Evolutionary conservation across 30 jellyfish, hydroid and myxozoan genomes (phyloP).

Genomic region (Sanderia malayensis): DNA sequence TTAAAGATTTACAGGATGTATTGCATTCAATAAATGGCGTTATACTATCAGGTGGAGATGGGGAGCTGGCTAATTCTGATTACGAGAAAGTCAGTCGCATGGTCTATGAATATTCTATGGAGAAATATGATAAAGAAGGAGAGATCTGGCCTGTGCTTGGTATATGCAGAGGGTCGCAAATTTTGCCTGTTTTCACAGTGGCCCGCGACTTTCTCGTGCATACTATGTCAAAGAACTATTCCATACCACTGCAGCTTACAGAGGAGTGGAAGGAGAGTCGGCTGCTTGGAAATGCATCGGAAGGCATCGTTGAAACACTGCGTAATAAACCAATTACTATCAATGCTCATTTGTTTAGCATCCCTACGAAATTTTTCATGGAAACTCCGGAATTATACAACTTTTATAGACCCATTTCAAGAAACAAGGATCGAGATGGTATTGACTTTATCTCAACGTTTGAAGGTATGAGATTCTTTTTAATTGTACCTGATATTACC

Average conservation of each 20-base stretch:
- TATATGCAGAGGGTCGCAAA: constrained; percentile 94
- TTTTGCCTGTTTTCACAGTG: constrained; percentile 65
- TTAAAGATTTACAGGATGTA: constrained; percentile 36
- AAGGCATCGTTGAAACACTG: constrained; percentile 59
- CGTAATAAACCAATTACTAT: constrained; percentile 69
- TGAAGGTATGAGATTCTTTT: constrained; percentile 99
- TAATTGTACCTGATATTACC: no score
- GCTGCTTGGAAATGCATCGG: constrained; percentile 82
- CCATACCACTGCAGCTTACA: constrained; percentile 67
- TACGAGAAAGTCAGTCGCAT: constrained; percentile 65
- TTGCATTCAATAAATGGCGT: constrained; percentile 74
- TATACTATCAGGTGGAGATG: constrained; percentile 87
- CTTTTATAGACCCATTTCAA: constrained; percentile 62
- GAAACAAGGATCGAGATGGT: constrained; percentile 82
- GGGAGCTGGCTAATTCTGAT: constrained; percentile 80
- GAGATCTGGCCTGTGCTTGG: constrained; percentile 86
- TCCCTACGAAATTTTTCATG: constrained; percentile 48
- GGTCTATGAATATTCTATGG: constrained; percentile 50
- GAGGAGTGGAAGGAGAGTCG: constrained; percentile 68
- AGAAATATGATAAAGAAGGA: constrained; percentile 64
- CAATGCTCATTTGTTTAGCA: constrained; percentile 77
- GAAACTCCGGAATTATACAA: constrained; percentile 36
- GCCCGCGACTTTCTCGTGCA: constrained; percentile 48
- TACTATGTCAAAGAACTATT: constrained; percentile 60
- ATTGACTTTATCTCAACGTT: constrained; percentile 71